A percentile compares a stretch with the other conserved stretches of the same genome.
phyloP scores from a whole-genome alignment of 2,113 vertebrate genomes.

The Neofelis nebulosa region DNA sequence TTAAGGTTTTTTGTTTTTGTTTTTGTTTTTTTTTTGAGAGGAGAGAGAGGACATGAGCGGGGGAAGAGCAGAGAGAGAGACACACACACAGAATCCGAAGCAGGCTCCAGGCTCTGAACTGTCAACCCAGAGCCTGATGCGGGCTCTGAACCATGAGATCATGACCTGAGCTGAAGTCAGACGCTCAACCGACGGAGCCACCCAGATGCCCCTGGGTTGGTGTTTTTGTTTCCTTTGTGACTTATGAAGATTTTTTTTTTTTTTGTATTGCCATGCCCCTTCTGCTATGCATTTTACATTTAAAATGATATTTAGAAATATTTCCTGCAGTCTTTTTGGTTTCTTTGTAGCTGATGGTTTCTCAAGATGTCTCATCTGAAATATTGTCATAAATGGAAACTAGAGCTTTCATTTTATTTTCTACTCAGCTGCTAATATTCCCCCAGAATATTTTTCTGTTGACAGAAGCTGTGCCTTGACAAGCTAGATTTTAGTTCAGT shows the following conservation, averaged over 20 bases:
- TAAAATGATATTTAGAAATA: slow-evolving; percentile 18
- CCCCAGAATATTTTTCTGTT: neutral
- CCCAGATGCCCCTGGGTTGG: neutral
- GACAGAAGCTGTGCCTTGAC: neutral
- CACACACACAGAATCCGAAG: no score
- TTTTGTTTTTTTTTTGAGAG: no score
- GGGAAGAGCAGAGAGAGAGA: no score
- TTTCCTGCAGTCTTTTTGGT: neutral
- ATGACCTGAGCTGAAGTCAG: no score
- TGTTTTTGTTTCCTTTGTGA: neutral
- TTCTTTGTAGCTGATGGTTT: slow-evolving; percentile 33
- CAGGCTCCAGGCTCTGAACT: no score
- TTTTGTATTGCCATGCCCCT: neutral
- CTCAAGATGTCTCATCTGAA: neutral
- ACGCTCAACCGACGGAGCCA: no score
- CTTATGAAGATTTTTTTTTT: neutral
- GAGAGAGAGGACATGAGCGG: no score
- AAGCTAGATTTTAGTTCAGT: neutral
- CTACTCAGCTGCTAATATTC: neutral
- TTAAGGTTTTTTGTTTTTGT: no score
- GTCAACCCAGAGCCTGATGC: no score
- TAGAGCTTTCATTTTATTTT: slow-evolving; percentile 50
- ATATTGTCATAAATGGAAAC: slow-evolving; percentile 36
- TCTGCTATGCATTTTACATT: neutral
- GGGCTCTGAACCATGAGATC: no score